These are phyloP conservation scores for Siniperca obscura DNA, from an alignment of 2,797 vertebrate species.

Conservation along the genomic window DNA sequence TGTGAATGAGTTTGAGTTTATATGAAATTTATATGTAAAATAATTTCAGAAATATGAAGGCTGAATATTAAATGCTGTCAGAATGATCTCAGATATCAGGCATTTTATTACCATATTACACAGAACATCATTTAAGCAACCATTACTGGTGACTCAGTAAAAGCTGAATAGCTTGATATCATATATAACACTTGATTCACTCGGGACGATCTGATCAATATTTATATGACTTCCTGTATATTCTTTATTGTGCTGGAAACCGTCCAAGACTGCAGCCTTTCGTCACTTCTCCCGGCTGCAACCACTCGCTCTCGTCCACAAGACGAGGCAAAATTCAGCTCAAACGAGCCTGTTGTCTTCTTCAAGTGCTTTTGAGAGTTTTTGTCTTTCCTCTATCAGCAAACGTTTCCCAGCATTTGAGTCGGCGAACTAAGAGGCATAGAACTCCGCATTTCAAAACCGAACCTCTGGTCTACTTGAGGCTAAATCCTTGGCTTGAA, in stretches of 20 bases:
- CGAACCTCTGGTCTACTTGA: background rate
- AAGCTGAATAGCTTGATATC: background rate
- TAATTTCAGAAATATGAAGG: background rate
- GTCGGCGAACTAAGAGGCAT: background rate
- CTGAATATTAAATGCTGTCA: background rate
- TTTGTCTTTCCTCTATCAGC: background rate
- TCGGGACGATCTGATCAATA: background rate
- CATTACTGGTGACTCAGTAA: background rate
- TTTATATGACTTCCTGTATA: constrained; percentile 2
- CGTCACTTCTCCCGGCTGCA: constrained; percentile 15
- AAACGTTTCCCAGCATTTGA: background rate
- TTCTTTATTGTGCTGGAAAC: constrained; percentile 17
- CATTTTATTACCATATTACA: background rate
- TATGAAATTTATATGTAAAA: background rate
- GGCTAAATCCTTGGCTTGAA: background rate
- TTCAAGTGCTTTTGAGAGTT: background rate
- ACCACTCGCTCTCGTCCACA: constrained; percentile 27
- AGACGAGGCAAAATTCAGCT: background rate
- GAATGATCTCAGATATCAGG: too few species aligned
- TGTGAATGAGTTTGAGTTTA: background rate
- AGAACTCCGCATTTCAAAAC: background rate
- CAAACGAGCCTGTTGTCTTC: constrained; percentile 27
- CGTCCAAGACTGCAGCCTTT: constrained; percentile 19
- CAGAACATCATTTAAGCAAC: background rate
- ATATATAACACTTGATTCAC: constrained; percentile 20